Base-by-base conservation (phyloP, 2,888 invertebrate species). In the Noctua fimbriata region DNA sequence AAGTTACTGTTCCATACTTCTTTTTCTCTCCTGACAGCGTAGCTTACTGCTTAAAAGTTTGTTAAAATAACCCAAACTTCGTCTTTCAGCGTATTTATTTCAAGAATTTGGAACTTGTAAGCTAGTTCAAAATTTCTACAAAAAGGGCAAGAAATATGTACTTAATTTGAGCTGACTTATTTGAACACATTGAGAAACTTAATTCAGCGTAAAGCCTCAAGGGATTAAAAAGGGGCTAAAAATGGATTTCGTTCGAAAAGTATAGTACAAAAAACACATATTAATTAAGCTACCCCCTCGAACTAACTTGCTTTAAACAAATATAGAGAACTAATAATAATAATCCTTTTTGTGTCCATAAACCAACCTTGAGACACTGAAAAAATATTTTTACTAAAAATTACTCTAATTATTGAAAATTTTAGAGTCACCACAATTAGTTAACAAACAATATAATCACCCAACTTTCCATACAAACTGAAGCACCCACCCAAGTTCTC, bases 401-500 rank as follows among this genome's bases (percentile, higher is more conserved):
- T 52, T 52, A 21, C 24, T 24, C 9, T 10, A 58, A 16, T 0
- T n/a, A 14, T 58, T 58, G n/a, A 16, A 14, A 28, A 12, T 12
- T 28, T 28, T 16, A 28, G 16, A 60, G 16, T 16, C 14, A 60
- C 7, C 0, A 28, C 7, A 28, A 63, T 41, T 16, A 1, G 41
- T 66, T 41, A n/a, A 66, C 41, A 66, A n/a, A 44, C 66, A 67
- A 7, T 44, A 67, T 67, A 67, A 67, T 67, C n/a, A 67, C n/a
- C n/a, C n/a, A n/a, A 69, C 47, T 60, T 18, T n/a, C n/a, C 58
- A 58, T 14, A 49, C 47, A 24, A 21, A 60, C 58, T 47, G 32
- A 55, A 58, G 28, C 41, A 41, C 28, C 24, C 41, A 55, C 21
- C 69, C 18, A 65, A 78, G 21, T 70, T 58, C 47, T 47, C 47